phyloP scores from a whole-genome alignment of 2,113 vertebrate species.

The Urocynchramus pylzowi region DNA sequence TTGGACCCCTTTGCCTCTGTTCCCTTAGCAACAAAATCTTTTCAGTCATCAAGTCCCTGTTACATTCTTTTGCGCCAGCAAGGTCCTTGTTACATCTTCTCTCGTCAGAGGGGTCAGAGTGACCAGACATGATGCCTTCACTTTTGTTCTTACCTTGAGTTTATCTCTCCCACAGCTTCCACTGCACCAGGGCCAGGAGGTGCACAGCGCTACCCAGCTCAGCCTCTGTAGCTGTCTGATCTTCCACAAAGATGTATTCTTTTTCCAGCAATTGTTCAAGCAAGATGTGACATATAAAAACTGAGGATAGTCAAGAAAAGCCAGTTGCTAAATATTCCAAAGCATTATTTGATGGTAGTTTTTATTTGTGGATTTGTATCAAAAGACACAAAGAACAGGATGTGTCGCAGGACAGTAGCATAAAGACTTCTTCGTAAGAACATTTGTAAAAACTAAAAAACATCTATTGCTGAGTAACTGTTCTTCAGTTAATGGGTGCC shows the following conservation, averaged over 20 bases:
- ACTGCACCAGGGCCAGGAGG: not conserved
- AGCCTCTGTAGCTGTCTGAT: not conserved
- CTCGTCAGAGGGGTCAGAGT: not conserved
- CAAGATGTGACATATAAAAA: not conserved
- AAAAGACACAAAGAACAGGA: not conserved
- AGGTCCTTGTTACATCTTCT: not conserved
- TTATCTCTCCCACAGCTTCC: not conserved
- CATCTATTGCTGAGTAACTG: not conserved
- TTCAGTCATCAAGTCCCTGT: no score
- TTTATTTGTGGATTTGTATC: not conserved
- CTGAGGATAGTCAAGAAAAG: not conserved
- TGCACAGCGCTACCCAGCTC: not conserved
- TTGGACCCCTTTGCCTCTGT: not conserved
- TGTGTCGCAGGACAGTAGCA: not conserved
- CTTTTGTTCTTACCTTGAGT: not conserved
- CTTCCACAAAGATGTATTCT: not conserved
- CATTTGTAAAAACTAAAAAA: not conserved
- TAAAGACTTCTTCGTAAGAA: fast-evolving
- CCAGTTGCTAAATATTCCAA: not conserved
- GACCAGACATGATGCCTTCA: not conserved
- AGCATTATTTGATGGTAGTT: not conserved
- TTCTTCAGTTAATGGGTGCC: not conserved
- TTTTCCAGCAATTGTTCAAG: not conserved
- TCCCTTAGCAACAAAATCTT: not conserved
- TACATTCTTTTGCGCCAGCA: not conserved